Evolutionary conservation across 2,888 invertebrate species (phyloP).

Genomic region (Apomyelois bistriatella): DNA sequence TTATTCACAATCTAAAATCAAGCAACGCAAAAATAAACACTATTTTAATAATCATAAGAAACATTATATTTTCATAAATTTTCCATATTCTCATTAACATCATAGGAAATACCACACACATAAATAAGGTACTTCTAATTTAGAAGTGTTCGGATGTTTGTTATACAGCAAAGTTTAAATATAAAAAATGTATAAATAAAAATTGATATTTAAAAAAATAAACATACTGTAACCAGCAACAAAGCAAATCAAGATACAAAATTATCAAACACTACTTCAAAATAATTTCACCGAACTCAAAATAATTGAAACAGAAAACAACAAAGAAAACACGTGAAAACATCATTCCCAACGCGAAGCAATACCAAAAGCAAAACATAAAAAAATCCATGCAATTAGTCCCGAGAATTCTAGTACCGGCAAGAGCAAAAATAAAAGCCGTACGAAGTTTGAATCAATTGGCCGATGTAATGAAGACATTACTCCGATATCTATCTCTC

Average conservation of each 20-base stretch:
- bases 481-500: slow-evolving; percentile 52
- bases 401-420: slow-evolving; percentile 12
- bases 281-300: not conserved
- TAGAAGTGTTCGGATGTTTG: too few species aligned
- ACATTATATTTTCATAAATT: slow-evolving; percentile 18
- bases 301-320: not conserved
- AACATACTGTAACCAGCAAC: too few species aligned
- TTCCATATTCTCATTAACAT: slow-evolving; percentile 27
- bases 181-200: too few species aligned
- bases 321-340: not conserved
- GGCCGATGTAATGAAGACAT: slow-evolving; percentile 68
- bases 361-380: not conserved
- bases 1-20: not conserved
- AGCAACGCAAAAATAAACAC: slow-evolving; percentile 15
- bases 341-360: slow-evolving; percentile 2
- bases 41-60: slow-evolving; percentile 18
- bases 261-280: not conserved
- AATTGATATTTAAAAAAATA: too few species aligned
- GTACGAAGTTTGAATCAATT: slow-evolving; percentile 53
- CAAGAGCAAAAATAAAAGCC: slow-evolving; percentile 15
- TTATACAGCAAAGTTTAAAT: too few species aligned
- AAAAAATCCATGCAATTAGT: slow-evolving; percentile 10
- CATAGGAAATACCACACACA: slow-evolving; percentile 36
- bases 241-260: too few species aligned
- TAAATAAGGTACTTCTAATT: too few species aligned